Evolutionary conservation across 53 echinoderm and acorn worm species (phyloP), one percentile per base, ranked within the genome.

Genomic region (Hippasteria phrygiana): DNA sequence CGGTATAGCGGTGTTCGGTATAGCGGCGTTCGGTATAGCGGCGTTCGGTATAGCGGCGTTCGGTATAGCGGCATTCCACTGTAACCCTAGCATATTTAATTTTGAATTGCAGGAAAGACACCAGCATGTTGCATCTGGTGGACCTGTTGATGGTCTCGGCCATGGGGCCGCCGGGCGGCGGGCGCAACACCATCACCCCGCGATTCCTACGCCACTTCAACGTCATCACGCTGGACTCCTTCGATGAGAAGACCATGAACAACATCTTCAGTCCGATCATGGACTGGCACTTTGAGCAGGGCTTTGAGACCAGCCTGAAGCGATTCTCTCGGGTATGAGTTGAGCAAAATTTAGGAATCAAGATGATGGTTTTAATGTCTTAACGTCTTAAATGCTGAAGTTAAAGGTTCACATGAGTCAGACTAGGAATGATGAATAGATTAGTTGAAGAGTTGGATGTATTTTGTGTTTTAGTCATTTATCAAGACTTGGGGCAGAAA

Each of bases 91-190:
- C 1, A 2, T 7, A 22, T 5, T 76, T 53, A 55, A 36, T 79
- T 55, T 5, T 53, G 9, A 53, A 12, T n/a, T 55, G 53, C 69
- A 96, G 97, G 91, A 97, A 93, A 82, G 97, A 97, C 89, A 97
- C 97, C 0, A 92, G 95, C 70, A 46, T 90, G 27, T 40, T 92
- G 17, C 79, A 72, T 74, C 92, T 97, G 87, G 94, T 94, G 45
- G 98, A 95, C 62, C 55, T 95, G 62, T 85, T 93, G 71, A 85
- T 95, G 87, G 95, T 97, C 65, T 88, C 98, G 2, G 98, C 98
- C 16, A 97, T 97, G 98, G 98, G 98, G 11, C 98, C 98, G 34
- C 98, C 98, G 0, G 98, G 98, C 18, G 98, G 95, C 0, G 98
- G 98, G 0, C 85, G 95, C 4, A 96, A 92, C 62, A 75, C 88